A percentile compares a stretch with the other conserved stretches of the same genome.
Evolutionary conservation across 2,888 invertebrate genomes (phyloP).

Genomic region (Clanis bilineata): DNA sequence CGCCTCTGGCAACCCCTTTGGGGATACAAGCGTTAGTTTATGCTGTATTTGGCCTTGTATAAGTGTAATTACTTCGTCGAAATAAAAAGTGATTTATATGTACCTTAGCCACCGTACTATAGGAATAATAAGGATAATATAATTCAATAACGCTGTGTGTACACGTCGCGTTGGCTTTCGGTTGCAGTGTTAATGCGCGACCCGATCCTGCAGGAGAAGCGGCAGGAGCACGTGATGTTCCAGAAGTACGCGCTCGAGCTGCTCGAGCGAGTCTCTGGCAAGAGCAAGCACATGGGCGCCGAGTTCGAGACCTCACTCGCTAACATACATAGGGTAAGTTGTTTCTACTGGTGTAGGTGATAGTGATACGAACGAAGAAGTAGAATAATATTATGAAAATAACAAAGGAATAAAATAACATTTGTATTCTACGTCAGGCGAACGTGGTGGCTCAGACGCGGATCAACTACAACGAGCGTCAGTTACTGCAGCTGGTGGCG

Average conservation of each 20-base stretch:
- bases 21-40: too few species aligned
- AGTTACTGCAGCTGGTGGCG: constrained; percentile 95
- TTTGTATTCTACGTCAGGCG: constrained; percentile 85
- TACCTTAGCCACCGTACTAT: too few species aligned
- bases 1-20: too few species aligned
- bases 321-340: constrained; percentile 91
- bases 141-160: too few species aligned
- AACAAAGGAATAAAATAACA: too few species aligned
- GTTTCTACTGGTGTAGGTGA: too few species aligned
- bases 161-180: constrained; percentile 56
- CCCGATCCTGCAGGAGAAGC: constrained; percentile 97
- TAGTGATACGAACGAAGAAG: too few species aligned
- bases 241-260: constrained; percentile 96
- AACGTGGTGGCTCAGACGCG: constrained; percentile 98
- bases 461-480: constrained; percentile 96
- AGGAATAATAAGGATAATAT: too few species aligned
- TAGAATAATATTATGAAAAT: too few species aligned
- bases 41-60: too few species aligned
- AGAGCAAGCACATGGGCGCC: constrained; percentile 89
- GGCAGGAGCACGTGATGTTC: constrained; percentile 97
- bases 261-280: constrained; percentile 94
- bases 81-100: too few species aligned
- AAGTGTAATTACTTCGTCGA: too few species aligned
- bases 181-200: constrained; percentile 93
- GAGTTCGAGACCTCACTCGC: constrained; percentile 93